Percentiles rank a stretch among this genome's conserved stretches.
These are phyloP conservation scores for Aurelia sp. DNA, from an alignment of 30 jellyfish, hydroid and myxozoan genomes.

Conservation along the genomic window DNA sequence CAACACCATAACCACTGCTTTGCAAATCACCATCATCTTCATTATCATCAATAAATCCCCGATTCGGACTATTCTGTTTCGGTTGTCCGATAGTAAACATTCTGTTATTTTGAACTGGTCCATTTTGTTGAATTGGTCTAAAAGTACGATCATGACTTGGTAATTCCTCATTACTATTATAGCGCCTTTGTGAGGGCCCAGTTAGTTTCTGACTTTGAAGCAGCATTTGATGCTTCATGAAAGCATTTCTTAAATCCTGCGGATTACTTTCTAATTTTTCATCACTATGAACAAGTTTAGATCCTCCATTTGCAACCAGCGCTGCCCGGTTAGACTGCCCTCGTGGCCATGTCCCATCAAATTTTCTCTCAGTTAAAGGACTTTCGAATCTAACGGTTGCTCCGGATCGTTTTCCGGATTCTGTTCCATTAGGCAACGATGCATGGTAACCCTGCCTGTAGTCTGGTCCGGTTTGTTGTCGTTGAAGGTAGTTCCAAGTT, in stretches of 20 bases:
- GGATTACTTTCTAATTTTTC: constrained; percentile 40
- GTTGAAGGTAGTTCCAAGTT: constrained; percentile 22
- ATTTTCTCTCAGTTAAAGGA: not conserved
- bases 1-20: constrained; percentile 65
- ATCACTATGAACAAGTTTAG: not conserved
- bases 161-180: constrained; percentile 57
- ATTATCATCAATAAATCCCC: not conserved
- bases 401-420: constrained; percentile 14
- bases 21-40: constrained; percentile 51
- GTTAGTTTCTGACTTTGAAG: constrained; percentile 33
- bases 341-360: constrained; percentile 5
- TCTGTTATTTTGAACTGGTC: constrained; percentile 3
- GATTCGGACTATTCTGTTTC: not conserved
- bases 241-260: constrained; percentile 46
- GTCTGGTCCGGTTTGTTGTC: constrained; percentile 26
- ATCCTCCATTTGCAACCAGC: constrained; percentile 10
- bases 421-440: constrained; percentile 3
- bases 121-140: constrained; percentile 18
- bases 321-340: not conserved
- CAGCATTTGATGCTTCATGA: constrained; percentile 65
- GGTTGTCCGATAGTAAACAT: not conserved
- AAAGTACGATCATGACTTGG: constrained; percentile 5
- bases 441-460: constrained; percentile 30
- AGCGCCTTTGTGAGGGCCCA: constrained; percentile 50
- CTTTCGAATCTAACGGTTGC: constrained; percentile 31